Evolutionary conservation across 2,113 vertebrate species (phyloP), one percentile per base, ranked within the genome.

Genomic region (Myocastor coypus): DNA sequence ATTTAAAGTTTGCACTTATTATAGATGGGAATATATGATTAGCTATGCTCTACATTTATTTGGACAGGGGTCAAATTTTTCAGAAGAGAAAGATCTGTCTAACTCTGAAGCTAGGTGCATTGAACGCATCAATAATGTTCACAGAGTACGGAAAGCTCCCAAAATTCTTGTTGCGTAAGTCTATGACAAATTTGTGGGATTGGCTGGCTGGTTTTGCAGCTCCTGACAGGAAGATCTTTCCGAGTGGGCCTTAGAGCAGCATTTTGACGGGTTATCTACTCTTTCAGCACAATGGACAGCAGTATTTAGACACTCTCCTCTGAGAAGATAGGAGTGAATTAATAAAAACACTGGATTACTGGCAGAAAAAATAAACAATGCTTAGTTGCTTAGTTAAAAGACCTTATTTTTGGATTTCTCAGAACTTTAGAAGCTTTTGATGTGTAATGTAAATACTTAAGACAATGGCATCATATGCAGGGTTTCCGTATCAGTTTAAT

Each of bases 1-100:
- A 61, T 75, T 87, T 91, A 91, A 94, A 71, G 46, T 94, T 82
- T 68, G 46, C 12, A 7, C 52, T 71, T 78, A 34, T 77, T 37
- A 2, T 64, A 90, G 87, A 82, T 26, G 75, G 81, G 32, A 92
- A 69, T 91, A 59, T 34, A 77, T 69, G 73, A 81, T 69, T 86
- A 86, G 34, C 34, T 89, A 59, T 85, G 17, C 34, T 20, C 52
- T 59, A 8, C 30, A 24, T 20, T 89, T 84, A 91, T 91, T 94
- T 78, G 40, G 7, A 68, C 40, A 89, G 40, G 87, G 28, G 40
- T 55, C 78, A 96, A 68, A 50, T 89, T 20, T 91, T 87, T 78
- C 63, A 30, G 75, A 86, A 89, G 83, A 66, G 68, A 28, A 94
- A 66, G 20, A 52, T 20, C 46, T 0, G 37, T 59, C 68, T 42